Base-by-base conservation (phyloP, 1,140 invertebrate genomes). In the Drosophila ohnishii region DNA sequence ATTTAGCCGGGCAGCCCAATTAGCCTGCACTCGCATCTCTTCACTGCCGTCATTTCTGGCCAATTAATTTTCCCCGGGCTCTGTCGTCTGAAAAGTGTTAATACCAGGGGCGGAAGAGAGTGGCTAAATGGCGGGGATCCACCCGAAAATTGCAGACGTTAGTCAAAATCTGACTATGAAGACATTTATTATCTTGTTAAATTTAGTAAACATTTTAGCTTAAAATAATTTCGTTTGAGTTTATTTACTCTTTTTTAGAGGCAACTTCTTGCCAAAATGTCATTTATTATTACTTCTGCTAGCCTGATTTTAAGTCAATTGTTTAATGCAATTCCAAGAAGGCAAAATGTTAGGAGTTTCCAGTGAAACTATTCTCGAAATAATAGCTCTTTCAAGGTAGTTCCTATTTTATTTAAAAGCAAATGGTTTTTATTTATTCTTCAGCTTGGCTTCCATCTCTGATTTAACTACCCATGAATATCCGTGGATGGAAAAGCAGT, bases 1-100 rank as follows among this genome's bases (percentile, higher is more conserved):
- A 78, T 76, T 78, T 82, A 78, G 62, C 58, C 60, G 55, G 42
- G 45, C 44, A 16, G 67, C 44, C 76, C 67, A 86, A 85, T 81
- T 86, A 78, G 56, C 76, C 73, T 50, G 44, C 65, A 81, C 60
- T 75, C 47, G 63, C 77, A 65, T 48, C 55, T 45, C 39, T 22
- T 56, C 14, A n/a, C 4, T 16, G 13, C n/a, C 30, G 35, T 28
- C 39, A 59, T 73, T 73, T 73, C 70, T 73, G 42, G 60, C 30
- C 75, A 64, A 82, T 74, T 79, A 79, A 61, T 56, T 60, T 67
- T 28, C 34, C 25, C 5, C 3, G 11, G 3, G 6, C 13, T 11
- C 8, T 7, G 10, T 4, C 48, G 1, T 25, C 25, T 37, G 2
- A 3, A 32, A 69, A 67, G 48, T 69, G 57, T 76, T 76, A 75